phyloP scores from a whole-genome alignment of 2,888 invertebrate species.

The Furcula furcula region DNA sequence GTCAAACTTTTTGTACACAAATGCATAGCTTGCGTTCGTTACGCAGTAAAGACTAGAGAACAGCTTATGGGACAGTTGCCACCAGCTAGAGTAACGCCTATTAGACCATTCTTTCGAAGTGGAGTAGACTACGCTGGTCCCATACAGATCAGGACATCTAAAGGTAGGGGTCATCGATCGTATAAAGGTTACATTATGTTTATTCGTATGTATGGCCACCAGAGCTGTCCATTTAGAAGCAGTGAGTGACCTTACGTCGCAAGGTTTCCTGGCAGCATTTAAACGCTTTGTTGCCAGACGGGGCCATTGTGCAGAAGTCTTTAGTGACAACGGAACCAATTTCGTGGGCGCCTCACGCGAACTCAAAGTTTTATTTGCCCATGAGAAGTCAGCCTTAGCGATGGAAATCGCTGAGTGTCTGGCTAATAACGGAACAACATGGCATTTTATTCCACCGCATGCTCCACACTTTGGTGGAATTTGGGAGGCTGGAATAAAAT shows the following conservation, averaged over 20 bases:
- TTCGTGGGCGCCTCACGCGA: background rate
- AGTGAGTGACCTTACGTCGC: too few species aligned
- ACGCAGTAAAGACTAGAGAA: constrained; percentile 2
- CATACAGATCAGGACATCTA: constrained; percentile 17
- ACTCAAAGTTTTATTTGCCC: too few species aligned
- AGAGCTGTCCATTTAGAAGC: too few species aligned
- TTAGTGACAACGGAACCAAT: constrained; percentile 2
- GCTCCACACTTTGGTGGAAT: background rate
- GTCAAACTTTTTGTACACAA: constrained; percentile 6
- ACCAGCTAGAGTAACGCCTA: constrained; percentile 10
- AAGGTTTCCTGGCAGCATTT: constrained; percentile 2
- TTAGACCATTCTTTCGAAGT: constrained; percentile 6
- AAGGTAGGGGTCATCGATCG: constrained; percentile 1
- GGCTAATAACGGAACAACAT: too few species aligned
- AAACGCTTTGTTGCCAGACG: constrained; percentile 3
- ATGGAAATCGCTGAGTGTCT: too few species aligned
- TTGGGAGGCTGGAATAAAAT: background rate
- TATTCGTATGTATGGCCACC: too few species aligned
- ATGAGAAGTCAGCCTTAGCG: background rate
- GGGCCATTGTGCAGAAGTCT: background rate
- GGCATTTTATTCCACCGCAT: too few species aligned
- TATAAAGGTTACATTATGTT: too few species aligned
- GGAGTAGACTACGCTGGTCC: constrained; percentile 19
- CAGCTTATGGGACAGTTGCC: constrained; percentile 22
- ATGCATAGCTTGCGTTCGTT: constrained; percentile 14